A percentile compares a stretch with the other conserved stretches of the same genome.
Conservation (phyloP, 2,888 invertebrate genomes). For the Arrhopalites spinosus region DNA sequence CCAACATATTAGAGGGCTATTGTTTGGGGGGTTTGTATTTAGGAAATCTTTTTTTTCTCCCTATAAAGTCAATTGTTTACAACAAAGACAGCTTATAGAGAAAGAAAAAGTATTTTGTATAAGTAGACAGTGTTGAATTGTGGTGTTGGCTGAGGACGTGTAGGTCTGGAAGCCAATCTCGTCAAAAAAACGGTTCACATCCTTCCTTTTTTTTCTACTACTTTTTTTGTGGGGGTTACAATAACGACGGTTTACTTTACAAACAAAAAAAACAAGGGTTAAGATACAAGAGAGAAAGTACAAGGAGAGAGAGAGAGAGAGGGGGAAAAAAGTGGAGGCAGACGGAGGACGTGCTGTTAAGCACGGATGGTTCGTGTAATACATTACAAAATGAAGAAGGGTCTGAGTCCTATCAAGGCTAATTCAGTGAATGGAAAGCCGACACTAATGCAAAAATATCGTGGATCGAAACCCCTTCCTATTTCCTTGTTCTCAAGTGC, state of each 20-base stretch:
- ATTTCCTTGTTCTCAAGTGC: conserved; percentile 39
- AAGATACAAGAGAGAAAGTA: not conserved
- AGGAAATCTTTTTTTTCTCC: not conserved
- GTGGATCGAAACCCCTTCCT: conserved; percentile 37
- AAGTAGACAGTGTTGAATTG: too few relatives aligned
- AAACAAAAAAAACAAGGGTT: too few relatives aligned
- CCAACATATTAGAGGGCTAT: not conserved
- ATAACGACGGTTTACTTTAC: too few relatives aligned
- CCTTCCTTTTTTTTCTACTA: not conserved
- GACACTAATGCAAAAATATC: conserved; percentile 56
- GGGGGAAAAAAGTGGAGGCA: not conserved
- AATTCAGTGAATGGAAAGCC: conserved; percentile 52
- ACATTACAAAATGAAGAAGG: conserved; percentile 20
- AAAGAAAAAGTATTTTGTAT: too few relatives aligned
- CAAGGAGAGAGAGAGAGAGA: not conserved
- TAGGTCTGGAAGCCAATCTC: too few relatives aligned
- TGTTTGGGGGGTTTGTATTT: not conserved
- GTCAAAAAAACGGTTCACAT: too few relatives aligned
- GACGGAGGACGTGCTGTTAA: conserved; percentile 7
- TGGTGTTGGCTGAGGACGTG: too few relatives aligned
- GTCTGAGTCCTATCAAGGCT: conserved; percentile 36
- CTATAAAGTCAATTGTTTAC: not conserved
- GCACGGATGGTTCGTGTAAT: conserved; percentile 5
- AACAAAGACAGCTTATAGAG: too few relatives aligned
- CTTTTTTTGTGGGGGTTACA: not conserved